Percentiles rank a stretch among this genome's conserved stretches.
These are phyloP conservation scores for Circaetus cinerascens DNA, from an alignment of 2,113 vertebrate genomes.

Conservation along the genomic window DNA sequence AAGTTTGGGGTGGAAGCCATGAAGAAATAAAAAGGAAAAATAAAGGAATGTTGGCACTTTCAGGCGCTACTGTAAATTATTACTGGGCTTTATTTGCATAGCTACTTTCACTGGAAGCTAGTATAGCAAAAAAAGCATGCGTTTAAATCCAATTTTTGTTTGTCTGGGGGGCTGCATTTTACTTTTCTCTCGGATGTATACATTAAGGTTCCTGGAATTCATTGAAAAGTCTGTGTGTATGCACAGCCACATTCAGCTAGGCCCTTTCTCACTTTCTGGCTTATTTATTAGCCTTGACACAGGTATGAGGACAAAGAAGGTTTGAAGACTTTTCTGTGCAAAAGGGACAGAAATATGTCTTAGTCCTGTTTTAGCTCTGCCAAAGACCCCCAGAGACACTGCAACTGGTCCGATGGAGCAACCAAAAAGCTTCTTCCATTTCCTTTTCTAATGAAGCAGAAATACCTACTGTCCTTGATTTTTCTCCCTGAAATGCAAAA, in stretches of 20 bases:
- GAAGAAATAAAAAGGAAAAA: background rate
- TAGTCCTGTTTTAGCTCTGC: background rate
- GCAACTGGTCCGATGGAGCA: background rate
- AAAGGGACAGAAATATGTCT: background rate
- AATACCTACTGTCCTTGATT: background rate
- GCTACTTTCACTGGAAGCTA: background rate
- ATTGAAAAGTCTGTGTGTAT: background rate
- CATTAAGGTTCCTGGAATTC: background rate
- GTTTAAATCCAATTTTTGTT: background rate
- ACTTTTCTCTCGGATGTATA: background rate
- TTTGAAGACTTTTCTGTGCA: background rate
- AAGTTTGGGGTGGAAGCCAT: background rate
- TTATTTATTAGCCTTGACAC: background rate
- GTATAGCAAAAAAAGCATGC: background rate
- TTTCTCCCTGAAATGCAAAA: background rate
- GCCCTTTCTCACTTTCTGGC: background rate
- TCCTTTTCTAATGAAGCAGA: background rate
- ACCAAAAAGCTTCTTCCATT: background rate
- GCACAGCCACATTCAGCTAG: background rate
- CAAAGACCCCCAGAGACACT: background rate
- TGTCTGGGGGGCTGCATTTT: background rate
- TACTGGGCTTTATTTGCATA: background rate
- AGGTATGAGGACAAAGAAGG: background rate
- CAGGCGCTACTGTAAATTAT: background rate
- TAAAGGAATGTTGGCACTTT: background rate